Conservation (phyloP, 2,113 vertebrate species). For the Pleuronectes platessa region DNA sequence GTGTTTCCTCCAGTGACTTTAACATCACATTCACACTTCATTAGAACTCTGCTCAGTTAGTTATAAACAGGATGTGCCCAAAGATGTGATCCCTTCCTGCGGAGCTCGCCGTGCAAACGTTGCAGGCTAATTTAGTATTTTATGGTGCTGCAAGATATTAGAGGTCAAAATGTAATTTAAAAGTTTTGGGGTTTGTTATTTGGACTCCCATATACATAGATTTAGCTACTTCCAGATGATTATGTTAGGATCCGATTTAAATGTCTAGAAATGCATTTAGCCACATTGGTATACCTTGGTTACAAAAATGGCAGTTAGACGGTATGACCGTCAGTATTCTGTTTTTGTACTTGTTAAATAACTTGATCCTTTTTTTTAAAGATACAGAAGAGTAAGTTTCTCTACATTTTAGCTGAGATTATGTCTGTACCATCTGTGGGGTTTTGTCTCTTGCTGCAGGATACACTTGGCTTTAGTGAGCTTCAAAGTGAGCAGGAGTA, state of each 20-base stretch:
- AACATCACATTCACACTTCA: background rate
- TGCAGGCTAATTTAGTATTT: slow-evolving; percentile 11
- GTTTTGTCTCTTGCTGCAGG: slow-evolving; percentile 21
- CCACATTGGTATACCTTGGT: background rate
- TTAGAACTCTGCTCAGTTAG: background rate
- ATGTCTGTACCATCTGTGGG: slow-evolving; percentile 2
- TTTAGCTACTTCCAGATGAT: background rate
- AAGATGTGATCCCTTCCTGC: too few relatives aligned
- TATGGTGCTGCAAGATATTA: background rate
- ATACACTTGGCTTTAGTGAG: slow-evolving; percentile 15
- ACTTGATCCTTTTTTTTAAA: background rate
- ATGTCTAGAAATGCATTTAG: background rate
- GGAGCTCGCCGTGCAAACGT: too few relatives aligned
- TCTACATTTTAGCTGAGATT: background rate
- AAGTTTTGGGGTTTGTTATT: background rate
- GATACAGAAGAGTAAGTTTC: background rate
- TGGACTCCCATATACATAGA: background rate
- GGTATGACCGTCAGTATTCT: too few relatives aligned
- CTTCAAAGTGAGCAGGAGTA: slow-evolving; percentile 38
- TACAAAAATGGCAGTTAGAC: background rate
- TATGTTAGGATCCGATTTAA: background rate
- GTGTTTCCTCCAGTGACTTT: background rate
- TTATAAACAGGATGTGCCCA: slow-evolving; percentile 5
- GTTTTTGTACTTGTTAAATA: too few relatives aligned
- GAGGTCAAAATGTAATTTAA: slow-evolving; percentile 8